A percentile compares a stretch with the other conserved stretches of the same genome.
Evolutionary conservation across 2,797 vertebrate species (phyloP).

Genomic region (Coregonus suidteri): DNA sequence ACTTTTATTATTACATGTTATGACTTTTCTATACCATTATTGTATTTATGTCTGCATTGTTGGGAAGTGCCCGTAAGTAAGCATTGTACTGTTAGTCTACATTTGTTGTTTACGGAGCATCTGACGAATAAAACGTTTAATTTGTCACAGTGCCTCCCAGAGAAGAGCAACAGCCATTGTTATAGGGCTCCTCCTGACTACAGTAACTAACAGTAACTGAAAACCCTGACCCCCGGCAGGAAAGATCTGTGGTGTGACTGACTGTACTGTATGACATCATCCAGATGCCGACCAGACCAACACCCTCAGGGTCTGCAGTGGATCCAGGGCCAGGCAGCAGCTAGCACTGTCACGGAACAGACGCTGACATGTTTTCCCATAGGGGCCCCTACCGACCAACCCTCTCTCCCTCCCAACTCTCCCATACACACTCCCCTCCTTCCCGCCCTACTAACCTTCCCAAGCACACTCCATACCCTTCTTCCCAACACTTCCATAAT

Average conservation of each 20-base stretch:
- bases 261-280: conserved; percentile 12
- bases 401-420: not conserved
- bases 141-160: not conserved
- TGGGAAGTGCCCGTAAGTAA: no score
- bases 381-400: not conserved
- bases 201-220: conserved; percentile 1
- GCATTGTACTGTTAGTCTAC: no score
- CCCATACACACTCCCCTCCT: no score
- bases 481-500: not conserved
- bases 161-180: not conserved
- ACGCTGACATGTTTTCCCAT: not conserved
- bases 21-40: no score
- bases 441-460: not conserved
- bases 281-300: not conserved
- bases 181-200: not conserved
- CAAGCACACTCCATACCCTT: no score
- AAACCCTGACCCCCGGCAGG: not conserved
- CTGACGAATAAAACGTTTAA: no score
- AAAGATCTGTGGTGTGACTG: not conserved
- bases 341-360: not conserved
- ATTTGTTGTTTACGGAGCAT: no score
- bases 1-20: no score
- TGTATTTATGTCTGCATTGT: no score
- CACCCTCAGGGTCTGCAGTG: not conserved
- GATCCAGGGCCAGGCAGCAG: not conserved